Evolutionary conservation across 92 coral and sea anemone genomes (phyloP).

Genomic region (Zoanthus gigantus): DNA sequence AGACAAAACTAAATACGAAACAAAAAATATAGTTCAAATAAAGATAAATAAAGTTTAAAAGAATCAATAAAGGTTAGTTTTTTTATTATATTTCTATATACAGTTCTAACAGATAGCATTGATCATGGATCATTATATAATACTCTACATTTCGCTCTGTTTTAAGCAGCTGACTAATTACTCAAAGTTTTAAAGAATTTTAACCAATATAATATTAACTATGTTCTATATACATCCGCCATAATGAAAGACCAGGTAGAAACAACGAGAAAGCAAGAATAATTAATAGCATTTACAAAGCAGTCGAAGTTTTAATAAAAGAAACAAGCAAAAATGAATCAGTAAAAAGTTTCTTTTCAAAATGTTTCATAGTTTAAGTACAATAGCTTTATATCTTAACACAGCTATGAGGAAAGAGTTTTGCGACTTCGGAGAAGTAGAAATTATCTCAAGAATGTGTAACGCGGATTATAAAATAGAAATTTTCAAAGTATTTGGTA

Average conservation of each 20-base stretch:
- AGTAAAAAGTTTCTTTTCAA: neutral
- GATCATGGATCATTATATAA: neutral
- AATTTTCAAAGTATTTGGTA: neutral
- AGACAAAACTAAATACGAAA: no score
- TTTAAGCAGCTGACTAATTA: neutral
- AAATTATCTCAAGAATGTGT: neutral
- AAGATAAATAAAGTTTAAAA: neutral
- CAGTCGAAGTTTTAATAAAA: neutral
- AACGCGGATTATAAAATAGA: neutral
- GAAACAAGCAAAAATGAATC: neutral
- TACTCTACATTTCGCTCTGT: neutral
- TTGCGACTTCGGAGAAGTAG: neutral
- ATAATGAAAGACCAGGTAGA: neutral
- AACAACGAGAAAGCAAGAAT: neutral
- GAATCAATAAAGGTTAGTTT: neutral
- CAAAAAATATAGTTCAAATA: no score
- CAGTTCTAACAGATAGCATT: neutral
- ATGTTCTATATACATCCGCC: slow-evolving; percentile 13
- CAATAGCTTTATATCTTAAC: neutral
- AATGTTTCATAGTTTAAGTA: neutral
- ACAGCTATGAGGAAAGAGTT: neutral
- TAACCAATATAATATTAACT: slow-evolving; percentile 5
- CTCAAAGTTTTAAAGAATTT: neutral
- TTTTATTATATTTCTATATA: slow-evolving; percentile 19
- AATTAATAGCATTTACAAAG: neutral